Conservation (phyloP, 2,888 invertebrate species). For the Eudemis profundana region DNA sequence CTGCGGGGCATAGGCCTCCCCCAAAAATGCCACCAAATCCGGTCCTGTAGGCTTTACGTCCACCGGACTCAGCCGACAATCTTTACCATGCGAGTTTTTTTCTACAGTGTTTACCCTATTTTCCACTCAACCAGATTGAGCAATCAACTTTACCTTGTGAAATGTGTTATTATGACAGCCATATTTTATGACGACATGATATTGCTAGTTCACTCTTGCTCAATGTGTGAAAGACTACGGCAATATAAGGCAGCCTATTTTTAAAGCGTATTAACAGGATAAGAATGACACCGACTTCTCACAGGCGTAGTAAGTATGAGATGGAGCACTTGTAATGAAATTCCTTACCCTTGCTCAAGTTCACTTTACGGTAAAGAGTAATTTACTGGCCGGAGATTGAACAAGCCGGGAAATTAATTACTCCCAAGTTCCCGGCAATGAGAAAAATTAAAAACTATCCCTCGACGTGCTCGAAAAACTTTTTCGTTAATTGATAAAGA, state of each 20-base stretch:
- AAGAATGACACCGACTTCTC: background rate
- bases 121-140: too few relatives aligned
- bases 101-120: too few relatives aligned
- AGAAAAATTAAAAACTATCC: conserved; percentile 4
- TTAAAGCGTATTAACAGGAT: background rate
- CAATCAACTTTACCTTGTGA: too few relatives aligned
- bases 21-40: too few relatives aligned
- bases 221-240: background rate
- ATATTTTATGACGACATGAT: too few relatives aligned
- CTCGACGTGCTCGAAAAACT: background rate
- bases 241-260: background rate
- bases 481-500: background rate
- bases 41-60: too few relatives aligned
- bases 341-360: background rate
- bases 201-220: too few relatives aligned
- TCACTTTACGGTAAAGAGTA: conserved; percentile 7
- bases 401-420: background rate
- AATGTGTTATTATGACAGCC: too few relatives aligned
- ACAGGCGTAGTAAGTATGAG: background rate
- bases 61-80: too few relatives aligned
- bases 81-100: too few relatives aligned
- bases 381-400: conserved; percentile 5
- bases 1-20: too few relatives aligned
- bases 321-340: conserved; percentile 6
- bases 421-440: background rate